Percentiles rank a stretch among this genome's conserved stretches.
Conservation (phyloP, 2,888 invertebrate genomes). For the Neria commutata region DNA sequence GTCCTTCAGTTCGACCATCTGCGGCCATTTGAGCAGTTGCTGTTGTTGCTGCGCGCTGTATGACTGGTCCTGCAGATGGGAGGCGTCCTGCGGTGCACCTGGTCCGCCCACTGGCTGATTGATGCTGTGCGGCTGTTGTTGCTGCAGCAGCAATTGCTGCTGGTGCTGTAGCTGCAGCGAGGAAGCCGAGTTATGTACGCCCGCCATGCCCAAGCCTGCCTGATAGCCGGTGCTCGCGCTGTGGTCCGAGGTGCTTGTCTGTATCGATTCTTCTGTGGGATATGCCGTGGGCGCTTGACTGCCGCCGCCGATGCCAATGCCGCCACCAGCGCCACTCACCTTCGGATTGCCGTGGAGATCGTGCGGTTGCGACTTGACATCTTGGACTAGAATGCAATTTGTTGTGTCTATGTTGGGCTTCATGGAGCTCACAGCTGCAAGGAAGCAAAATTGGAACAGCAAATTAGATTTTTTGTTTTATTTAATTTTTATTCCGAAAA, state of each 20-base stretch:
- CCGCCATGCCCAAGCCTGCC: slow-evolving; percentile 24
- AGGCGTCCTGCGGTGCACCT: slow-evolving; percentile 23
- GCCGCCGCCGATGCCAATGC: slow-evolving; percentile 48
- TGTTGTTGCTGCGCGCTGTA: slow-evolving; percentile 61
- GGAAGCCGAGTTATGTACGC: slow-evolving; percentile 39
- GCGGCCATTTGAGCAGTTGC: slow-evolving; percentile 75
- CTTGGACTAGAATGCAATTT: slow-evolving; percentile 89
- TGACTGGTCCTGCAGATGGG: slow-evolving; percentile 31
- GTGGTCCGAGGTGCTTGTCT: slow-evolving; percentile 74
- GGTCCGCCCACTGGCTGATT: slow-evolving; percentile 43
- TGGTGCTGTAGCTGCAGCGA: slow-evolving; percentile 63
- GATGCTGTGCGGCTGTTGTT: slow-evolving; percentile 61
- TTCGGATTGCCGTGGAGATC: slow-evolving; percentile 74
- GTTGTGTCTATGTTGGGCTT: slow-evolving; percentile 85
- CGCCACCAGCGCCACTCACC: slow-evolving; percentile 42
- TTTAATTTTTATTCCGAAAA: no score
- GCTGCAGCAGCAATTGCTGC: slow-evolving; percentile 67
- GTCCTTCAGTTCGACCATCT: slow-evolving; percentile 81
- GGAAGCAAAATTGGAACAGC: slow-evolving; percentile 53
- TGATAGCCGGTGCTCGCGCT: slow-evolving; percentile 64
- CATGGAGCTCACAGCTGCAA: slow-evolving; percentile 89
- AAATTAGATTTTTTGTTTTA: no score
- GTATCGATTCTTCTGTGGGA: slow-evolving; percentile 79
- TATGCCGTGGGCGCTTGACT: slow-evolving; percentile 64
- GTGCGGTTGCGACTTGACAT: slow-evolving; percentile 75